Percentiles rank a stretch among this genome's conserved stretches.
These are phyloP conservation scores for Hirudo medicinalis DNA, from an alignment of 1,140 invertebrate species.

Conservation along the genomic window DNA sequence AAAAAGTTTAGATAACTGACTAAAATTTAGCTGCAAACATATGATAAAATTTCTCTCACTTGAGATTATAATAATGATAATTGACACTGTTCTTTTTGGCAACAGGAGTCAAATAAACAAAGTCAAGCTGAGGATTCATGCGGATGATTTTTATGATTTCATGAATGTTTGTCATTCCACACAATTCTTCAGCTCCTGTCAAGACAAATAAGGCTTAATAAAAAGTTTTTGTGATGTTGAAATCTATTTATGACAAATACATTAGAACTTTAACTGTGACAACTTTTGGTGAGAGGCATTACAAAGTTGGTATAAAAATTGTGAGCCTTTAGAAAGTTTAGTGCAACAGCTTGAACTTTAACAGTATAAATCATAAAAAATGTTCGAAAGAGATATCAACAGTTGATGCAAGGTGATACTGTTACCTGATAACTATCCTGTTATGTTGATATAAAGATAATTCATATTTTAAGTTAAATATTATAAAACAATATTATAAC, in stretches of 20 bases:
- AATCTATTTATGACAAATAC: background rate
- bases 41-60: constrained; percentile 28
- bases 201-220: background rate
- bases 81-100: constrained; percentile 37
- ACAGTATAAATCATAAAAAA: too few relatives aligned
- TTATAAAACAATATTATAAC: too few relatives aligned
- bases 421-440: too few relatives aligned
- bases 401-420: too few relatives aligned
- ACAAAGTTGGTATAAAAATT: too few relatives aligned
- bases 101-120: constrained; percentile 39
- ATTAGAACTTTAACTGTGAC: background rate
- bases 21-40: background rate
- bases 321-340: too few relatives aligned
- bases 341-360: too few relatives aligned
- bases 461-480: too few relatives aligned
- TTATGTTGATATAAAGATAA: too few relatives aligned
- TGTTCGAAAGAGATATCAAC: too few relatives aligned
- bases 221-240: background rate
- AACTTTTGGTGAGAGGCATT: too few relatives aligned
- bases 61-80: constrained; percentile 41
- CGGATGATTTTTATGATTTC: constrained; percentile 34
- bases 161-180: constrained; percentile 31
- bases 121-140: constrained; percentile 32
- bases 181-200: constrained; percentile 13
- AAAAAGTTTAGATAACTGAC: background rate